These are phyloP conservation scores for Stegastes partitus DNA, from an alignment of 2,113 vertebrate species.

Conservation along the genomic window DNA sequence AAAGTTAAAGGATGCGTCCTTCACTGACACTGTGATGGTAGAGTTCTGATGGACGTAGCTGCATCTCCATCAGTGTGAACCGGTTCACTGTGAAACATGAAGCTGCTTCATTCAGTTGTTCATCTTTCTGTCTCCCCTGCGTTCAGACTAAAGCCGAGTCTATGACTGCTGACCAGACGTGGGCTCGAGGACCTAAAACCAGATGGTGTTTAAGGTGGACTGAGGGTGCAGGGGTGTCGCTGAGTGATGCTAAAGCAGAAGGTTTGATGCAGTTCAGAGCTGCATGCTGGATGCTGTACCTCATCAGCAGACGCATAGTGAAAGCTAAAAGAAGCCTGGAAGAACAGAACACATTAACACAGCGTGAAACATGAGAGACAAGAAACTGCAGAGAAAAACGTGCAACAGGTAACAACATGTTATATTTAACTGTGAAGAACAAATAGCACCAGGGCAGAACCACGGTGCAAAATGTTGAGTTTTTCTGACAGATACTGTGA, in stretches of 20 bases:
- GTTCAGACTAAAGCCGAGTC: slow-evolving; percentile 2
- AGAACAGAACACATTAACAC: slow-evolving; percentile 76
- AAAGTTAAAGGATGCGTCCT: too few relatives aligned
- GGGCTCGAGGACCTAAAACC: background rate
- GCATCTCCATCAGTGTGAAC: background rate
- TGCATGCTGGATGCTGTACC: slow-evolving; percentile 83
- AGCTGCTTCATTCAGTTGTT: too few relatives aligned
- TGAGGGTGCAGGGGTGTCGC: slow-evolving; percentile 57
- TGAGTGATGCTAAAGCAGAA: slow-evolving; percentile 64
- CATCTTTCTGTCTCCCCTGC: too few relatives aligned
- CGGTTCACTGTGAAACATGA: too few relatives aligned
- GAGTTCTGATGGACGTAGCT: background rate
- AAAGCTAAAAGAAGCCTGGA: slow-evolving; percentile 85
- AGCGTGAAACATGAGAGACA: slow-evolving; percentile 55
- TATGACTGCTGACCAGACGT: background rate
- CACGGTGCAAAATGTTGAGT: too few relatives aligned
- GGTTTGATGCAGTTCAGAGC: slow-evolving; percentile 62
- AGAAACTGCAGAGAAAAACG: slow-evolving; percentile 10
- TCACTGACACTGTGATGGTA: too few relatives aligned
- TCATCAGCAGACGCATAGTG: slow-evolving; percentile 81
- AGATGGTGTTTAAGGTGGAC: slow-evolving; percentile 25
- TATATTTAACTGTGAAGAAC: background rate
- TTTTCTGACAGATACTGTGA: too few relatives aligned
- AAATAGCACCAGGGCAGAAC: background rate
- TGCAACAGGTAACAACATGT: slow-evolving; percentile 18